phyloP scores from a whole-genome alignment of 1,140 invertebrate species.

The Platyscapa corneri region DNA sequence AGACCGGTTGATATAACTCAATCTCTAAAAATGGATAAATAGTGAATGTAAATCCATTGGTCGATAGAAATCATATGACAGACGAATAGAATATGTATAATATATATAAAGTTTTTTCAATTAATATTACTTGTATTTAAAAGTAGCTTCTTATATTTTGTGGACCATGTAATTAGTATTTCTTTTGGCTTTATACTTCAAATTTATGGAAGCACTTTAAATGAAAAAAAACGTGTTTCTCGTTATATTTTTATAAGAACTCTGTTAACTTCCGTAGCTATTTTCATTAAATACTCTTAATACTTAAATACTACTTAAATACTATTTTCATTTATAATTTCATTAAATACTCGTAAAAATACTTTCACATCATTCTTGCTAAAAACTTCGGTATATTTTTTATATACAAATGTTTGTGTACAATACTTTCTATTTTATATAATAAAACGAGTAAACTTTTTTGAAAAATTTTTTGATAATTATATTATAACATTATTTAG shows the following conservation, averaged over 20 bases:
- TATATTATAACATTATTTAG: too few species aligned
- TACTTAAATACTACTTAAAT: too few species aligned
- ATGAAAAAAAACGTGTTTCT: background rate
- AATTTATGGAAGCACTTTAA: background rate
- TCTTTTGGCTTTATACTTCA: background rate
- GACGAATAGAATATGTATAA: slow-evolving; percentile 58
- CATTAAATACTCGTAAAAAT: background rate
- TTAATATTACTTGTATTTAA: slow-evolving; percentile 66
- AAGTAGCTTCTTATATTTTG: slow-evolving; percentile 4
- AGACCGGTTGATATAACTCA: slow-evolving; percentile 68
- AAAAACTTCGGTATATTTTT: background rate
- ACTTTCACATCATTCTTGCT: background rate
- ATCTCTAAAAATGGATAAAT: slow-evolving; percentile 70
- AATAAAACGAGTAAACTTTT: too few species aligned
- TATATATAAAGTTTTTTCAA: slow-evolving; percentile 68
- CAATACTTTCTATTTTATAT: background rate
- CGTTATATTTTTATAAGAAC: background rate
- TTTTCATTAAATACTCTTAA: too few species aligned
- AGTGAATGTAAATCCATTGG: slow-evolving; percentile 56
- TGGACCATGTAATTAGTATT: slow-evolving; percentile 8
- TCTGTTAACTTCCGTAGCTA: background rate
- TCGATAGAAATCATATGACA: too few species aligned
- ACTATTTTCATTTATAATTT: too few species aligned
- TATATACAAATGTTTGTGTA: background rate
- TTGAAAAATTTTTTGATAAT: too few species aligned